Evolutionary conservation across 2,888 invertebrate species (phyloP).

Genomic region (Spialia ferax): DNA sequence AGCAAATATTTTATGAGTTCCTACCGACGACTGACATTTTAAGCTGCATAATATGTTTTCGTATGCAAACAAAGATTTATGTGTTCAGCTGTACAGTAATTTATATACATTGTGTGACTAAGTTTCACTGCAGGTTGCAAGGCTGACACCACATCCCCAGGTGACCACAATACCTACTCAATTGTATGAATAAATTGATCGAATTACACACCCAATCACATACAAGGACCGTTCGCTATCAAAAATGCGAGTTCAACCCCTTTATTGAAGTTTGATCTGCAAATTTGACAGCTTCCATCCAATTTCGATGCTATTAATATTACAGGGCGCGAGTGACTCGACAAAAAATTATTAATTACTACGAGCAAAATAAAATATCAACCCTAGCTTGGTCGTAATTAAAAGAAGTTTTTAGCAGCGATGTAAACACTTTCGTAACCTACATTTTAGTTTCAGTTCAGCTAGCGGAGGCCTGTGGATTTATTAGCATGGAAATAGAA

Average conservation of each 20-base stretch:
- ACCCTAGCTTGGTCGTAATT: background rate
- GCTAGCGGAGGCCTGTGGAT: no score
- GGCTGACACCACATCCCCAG: no score
- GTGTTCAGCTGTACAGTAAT: no score
- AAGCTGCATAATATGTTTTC: no score
- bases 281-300: slow-evolving; percentile 17
- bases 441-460: background rate
- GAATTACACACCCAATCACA: background rate
- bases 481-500: no score
- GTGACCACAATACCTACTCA: no score
- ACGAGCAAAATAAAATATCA: no score
- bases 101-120: no score
- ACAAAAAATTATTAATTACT: background rate
- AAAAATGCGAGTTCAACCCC: slow-evolving; percentile 5
- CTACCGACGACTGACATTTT: no score
- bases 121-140: no score
- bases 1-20: no score
- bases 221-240: background rate
- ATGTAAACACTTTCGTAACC: background rate
- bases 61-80: no score
- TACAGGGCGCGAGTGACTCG: background rate
- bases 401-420: background rate
- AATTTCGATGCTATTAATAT: slow-evolving; percentile 14
- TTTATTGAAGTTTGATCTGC: slow-evolving; percentile 2
- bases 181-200: background rate